Evolutionary conservation across 2,888 invertebrate species (phyloP).

Genomic region (Drosophila borborema): DNA sequence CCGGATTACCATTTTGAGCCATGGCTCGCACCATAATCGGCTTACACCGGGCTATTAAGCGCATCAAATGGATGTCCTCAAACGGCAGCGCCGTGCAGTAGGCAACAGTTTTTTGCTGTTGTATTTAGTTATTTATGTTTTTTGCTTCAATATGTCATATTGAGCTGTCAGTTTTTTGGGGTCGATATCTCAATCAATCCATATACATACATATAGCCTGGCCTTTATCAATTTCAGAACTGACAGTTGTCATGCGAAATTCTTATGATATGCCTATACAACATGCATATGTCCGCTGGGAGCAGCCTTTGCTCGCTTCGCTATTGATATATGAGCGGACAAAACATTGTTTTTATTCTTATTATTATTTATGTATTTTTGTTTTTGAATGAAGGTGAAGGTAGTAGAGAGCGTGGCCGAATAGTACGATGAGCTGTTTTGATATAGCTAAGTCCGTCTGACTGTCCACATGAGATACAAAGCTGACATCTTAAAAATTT

Average conservation of each 20-base stretch:
- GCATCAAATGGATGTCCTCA: neutral
- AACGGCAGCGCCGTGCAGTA: conserved; percentile 4
- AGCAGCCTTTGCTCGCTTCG: neutral
- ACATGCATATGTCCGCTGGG: neutral
- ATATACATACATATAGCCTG: neutral
- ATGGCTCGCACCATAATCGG: conserved; percentile 6
- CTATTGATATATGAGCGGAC: neutral
- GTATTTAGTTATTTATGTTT: neutral
- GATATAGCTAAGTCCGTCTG: neutral
- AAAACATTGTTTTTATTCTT: neutral
- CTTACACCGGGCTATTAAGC: conserved; percentile 9
- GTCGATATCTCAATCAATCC: neutral
- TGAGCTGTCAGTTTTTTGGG: neutral
- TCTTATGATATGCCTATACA: neutral
- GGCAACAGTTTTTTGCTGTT: neutral
- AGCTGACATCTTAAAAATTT: neutral
- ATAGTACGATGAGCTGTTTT: neutral
- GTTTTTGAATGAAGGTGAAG: neutral
- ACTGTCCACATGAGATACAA: too few relatives aligned
- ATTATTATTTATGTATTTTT: neutral
- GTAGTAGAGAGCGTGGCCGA: neutral
- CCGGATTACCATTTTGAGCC: neutral
- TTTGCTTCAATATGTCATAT: neutral
- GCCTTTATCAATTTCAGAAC: conserved; percentile 4
- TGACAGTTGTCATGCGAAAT: conserved; percentile 10